These are phyloP conservation scores for Zaprionus africanus DNA, from an alignment of 1,140 invertebrate genomes.

Conservation along the genomic window DNA sequence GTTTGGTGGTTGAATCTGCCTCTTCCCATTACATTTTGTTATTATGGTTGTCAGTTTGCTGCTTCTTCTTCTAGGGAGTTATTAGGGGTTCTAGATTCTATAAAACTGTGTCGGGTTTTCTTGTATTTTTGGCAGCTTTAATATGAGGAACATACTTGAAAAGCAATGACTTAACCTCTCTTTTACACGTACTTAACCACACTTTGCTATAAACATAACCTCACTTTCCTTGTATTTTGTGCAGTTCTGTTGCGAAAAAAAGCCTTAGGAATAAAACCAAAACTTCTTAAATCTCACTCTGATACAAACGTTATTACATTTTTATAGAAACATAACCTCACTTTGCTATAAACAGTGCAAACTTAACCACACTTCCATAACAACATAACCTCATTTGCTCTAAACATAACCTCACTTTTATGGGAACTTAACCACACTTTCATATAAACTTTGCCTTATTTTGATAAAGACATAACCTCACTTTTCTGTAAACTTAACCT, in stretches of 20 bases:
- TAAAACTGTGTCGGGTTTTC: not conserved
- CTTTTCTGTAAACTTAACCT: not conserved
- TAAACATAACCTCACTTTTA: no score
- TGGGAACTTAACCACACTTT: not conserved
- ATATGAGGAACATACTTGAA: not conserved
- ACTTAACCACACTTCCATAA: not conserved
- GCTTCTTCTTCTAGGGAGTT: not conserved
- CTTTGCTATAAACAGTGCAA: not conserved
- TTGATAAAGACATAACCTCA: not conserved
- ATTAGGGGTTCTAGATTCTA: not conserved
- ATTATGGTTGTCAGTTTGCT: constrained; percentile 49
- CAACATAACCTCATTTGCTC: not conserved
- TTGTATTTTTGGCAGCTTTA: not conserved
- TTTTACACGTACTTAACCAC: not conserved
- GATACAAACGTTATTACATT: not conserved
- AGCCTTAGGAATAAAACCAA: no score
- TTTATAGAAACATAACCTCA: not conserved
- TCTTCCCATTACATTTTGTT: constrained; percentile 64
- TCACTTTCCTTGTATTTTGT: no score
- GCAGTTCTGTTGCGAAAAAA: no score
- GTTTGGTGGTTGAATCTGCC: not conserved
- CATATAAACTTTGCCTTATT: not conserved
- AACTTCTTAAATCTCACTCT: no score
- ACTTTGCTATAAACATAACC: not conserved
- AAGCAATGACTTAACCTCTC: not conserved